Base-by-base conservation (phyloP, 1,140 invertebrate species). In the Drosophila pseudoobscura region DNA sequence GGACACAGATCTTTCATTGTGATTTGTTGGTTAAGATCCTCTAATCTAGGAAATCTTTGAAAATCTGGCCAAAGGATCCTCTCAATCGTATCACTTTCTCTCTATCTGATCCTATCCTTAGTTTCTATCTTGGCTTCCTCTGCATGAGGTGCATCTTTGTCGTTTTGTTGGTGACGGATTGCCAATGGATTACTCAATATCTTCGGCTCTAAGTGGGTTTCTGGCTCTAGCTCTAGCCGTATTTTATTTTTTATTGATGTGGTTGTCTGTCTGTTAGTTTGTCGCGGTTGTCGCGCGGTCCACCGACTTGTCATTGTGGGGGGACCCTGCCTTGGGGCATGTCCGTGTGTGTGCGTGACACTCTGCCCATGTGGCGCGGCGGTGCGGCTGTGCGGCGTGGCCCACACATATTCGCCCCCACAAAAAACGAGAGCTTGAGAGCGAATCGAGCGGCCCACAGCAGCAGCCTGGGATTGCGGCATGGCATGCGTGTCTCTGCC, bases 341-440 rank as follows among this genome's bases (percentile, higher is more conserved):
- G 47, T 44, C 22, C n/a, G 31, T 54, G 24, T 51, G 73, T 80
- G 62, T 80, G 80, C 65, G 82, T 87, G 80, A 87, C 73, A 87
- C 82, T 85, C 77, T 75, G 80, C 75, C 75, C 70, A 83, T 64
- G 82, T 84, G 80, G 78, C 31, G 31, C 31, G 31, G 31, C 8
- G 31, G 31, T 9, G 31, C 8, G 31, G 31, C 35, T 2, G 31
- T 9, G 31, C 8, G 31, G 31, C 35, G 5, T 13, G 35, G 35
- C 82, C 78, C 78, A 87, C 82, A 78, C 82, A 82, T 66, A 78
- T 53, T 53, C 66, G 82, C 82, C 83, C 82, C 83, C 82, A 80
- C 76, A 87, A 80, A 55, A 54, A 80, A 52, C 66, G 35, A 57
- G 71, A 58, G 56, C 73, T 53, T 51, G 56, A 69, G 52, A 72